Evolutionary conservation across 2,797 vertebrate genomes (phyloP).

Genomic region (Sebastolobus altivelis): DNA sequence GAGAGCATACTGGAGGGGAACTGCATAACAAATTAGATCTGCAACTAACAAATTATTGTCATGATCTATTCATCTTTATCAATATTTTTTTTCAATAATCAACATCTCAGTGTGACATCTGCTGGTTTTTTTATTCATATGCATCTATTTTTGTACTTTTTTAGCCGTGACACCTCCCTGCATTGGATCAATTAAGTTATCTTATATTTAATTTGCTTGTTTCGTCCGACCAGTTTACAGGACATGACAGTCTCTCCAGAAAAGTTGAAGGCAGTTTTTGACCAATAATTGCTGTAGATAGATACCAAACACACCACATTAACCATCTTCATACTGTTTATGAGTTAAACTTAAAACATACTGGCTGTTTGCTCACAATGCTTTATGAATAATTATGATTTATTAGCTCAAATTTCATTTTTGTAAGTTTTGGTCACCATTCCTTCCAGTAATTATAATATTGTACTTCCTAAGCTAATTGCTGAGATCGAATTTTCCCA

Average conservation of each 20-base stretch:
- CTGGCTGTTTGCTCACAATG: too few relatives aligned
- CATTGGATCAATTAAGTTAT: neutral
- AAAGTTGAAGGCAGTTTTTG: neutral
- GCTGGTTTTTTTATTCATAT: neutral
- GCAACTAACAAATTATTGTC: neutral
- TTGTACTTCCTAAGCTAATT: neutral
- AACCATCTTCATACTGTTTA: too few relatives aligned
- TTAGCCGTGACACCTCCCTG: neutral
- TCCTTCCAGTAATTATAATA: neutral
- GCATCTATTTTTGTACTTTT: neutral
- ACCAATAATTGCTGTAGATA: neutral
- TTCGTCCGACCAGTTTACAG: neutral
- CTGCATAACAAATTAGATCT: too few relatives aligned
- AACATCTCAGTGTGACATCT: neutral
- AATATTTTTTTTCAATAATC: neutral
- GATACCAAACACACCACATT: neutral
- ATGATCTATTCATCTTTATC: neutral
- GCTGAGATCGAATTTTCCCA: neutral
- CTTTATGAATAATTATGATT: neutral
- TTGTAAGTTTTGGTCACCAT: neutral
- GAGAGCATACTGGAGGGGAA: neutral
- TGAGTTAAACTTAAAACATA: neutral
- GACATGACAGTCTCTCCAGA: too few relatives aligned
- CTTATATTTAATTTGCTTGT: neutral
- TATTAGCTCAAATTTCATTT: neutral